Evolutionary conservation across 2,888 invertebrate species (phyloP), one percentile per base, ranked within the genome.

Genomic region (Lasiommata megera): DNA sequence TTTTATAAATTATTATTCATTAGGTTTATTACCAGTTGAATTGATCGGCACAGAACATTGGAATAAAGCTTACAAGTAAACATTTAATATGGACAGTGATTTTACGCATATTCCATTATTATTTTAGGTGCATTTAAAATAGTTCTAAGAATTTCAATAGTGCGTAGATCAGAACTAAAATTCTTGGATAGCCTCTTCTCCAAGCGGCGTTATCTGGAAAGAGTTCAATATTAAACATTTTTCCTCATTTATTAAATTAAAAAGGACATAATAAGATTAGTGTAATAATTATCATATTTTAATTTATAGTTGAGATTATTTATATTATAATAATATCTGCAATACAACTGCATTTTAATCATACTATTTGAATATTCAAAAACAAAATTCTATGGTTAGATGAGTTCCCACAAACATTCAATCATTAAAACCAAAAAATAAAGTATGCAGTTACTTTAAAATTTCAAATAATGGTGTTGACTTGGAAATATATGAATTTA

Each of bases 141-240:
- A 63, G 54, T 23, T 51, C 44, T 55, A 60, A 60, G 60, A 60
- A 62, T 57, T 58, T 61, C 48, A 64, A 34, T 62, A 71, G 67
- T 65, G 76, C 56, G 68, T 72, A 66, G 68, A 77, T 62, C 56
- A 73, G 60, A 65, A 79, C 34, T 64, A 78, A 65, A 65, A 80
- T 61, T 70, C 74, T 75, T 56, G 69, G 61, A 65, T 76, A 72
- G 71, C 78, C 76, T 81, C 83, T 84, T 65, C 84, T 82, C 78
- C 83, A 79, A 58, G 75, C 75, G 16, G 84, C 87, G 23, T 76
- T 71, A 72, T 84, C 88, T 88, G 84, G 14, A 68, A 77, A 73
- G 63, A 41, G n/a, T 54, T 53, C 38, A 16, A 18, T 41, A 29
- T 11, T 31, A 38, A 9, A 37, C 40, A 51, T 18, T n/a, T 53